phyloP scores from a whole-genome alignment of 1,140 invertebrate genomes.

The Cryptotermes secundus region DNA sequence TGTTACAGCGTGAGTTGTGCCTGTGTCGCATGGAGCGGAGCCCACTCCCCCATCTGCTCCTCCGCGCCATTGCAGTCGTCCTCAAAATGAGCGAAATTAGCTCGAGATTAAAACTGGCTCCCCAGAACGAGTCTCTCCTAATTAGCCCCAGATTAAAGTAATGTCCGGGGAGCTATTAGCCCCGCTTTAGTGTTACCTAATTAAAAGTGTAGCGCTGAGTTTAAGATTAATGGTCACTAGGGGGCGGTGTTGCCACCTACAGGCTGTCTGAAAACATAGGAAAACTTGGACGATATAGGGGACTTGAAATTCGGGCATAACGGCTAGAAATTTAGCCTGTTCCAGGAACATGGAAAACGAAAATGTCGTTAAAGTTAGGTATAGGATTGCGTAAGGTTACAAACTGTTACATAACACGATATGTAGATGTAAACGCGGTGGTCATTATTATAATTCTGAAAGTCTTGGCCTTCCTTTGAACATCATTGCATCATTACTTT shows the following conservation, averaged over 20 bases:
- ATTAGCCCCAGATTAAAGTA: conserved; percentile 45
- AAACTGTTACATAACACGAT: no score
- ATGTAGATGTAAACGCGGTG: no score
- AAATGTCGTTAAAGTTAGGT: no score
- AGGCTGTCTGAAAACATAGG: background rate
- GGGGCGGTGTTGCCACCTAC: conserved; percentile 29
- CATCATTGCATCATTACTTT: no score
- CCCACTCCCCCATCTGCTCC: background rate
- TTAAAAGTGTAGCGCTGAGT: conserved; percentile 42
- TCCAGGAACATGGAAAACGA: no score
- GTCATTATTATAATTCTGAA: no score
- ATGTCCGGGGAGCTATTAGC: conserved; percentile 43
- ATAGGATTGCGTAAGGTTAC: no score
- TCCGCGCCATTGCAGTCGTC: conserved; percentile 16
- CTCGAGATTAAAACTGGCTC: conserved; percentile 27
- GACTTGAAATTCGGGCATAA: no score
- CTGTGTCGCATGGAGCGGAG: background rate
- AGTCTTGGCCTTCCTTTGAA: no score
- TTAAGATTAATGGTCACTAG: conserved; percentile 41
- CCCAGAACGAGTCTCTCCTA: conserved; percentile 33
- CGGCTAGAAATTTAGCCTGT: no score
- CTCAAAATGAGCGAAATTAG: conserved; percentile 28
- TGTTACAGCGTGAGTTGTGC: background rate
- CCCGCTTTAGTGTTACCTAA: conserved; percentile 42
- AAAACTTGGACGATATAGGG: background rate